phyloP scores from a whole-genome alignment of 1,140 invertebrate species.

The Drosophila lacteicornis region DNA sequence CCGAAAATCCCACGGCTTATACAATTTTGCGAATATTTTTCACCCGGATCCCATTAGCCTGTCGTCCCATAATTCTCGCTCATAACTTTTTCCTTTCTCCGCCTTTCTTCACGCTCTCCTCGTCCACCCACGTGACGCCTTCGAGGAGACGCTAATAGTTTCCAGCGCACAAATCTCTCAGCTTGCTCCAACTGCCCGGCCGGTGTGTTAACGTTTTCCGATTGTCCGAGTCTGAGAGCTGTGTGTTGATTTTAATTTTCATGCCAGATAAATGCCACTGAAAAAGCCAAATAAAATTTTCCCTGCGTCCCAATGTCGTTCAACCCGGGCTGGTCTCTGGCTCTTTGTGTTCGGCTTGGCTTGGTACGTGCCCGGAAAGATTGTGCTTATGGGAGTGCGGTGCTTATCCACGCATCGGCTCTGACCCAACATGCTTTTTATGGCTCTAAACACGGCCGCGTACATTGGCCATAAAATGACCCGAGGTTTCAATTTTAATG shows the following conservation, averaged over 20 bases:
- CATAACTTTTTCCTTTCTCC: slow-evolving; percentile 48
- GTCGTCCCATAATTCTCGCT: slow-evolving; percentile 70
- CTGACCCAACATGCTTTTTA: slow-evolving; percentile 39
- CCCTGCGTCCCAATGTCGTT: slow-evolving; percentile 63
- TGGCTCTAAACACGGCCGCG: slow-evolving; percentile 48
- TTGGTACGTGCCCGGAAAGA: slow-evolving; percentile 68
- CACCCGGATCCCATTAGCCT: slow-evolving; percentile 51
- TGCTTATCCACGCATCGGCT: slow-evolving; percentile 60
- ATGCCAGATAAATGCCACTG: slow-evolving; percentile 40
- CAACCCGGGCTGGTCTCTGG: slow-evolving; percentile 52
- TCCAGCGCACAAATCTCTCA: slow-evolving; percentile 56
- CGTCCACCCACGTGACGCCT: slow-evolving; percentile 66
- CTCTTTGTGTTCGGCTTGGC: slow-evolving; percentile 6
- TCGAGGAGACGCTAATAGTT: slow-evolving; percentile 67
- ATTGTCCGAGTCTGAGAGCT: slow-evolving; percentile 27
- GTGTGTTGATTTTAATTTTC: slow-evolving; percentile 70
- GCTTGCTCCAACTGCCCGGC: slow-evolving; percentile 26
- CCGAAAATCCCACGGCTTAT: slow-evolving; percentile 30
- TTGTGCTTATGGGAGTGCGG: slow-evolving; percentile 25
- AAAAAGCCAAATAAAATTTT: slow-evolving; percentile 55
- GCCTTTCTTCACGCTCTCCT: slow-evolving; percentile 4
- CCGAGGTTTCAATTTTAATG: slow-evolving; percentile 76
- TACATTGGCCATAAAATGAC: slow-evolving; percentile 70
- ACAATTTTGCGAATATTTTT: slow-evolving; percentile 54
- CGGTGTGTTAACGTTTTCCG: slow-evolving; percentile 46